phyloP scores from a whole-genome alignment of 2,113 vertebrate genomes.

The Bufo gargarizans region DNA sequence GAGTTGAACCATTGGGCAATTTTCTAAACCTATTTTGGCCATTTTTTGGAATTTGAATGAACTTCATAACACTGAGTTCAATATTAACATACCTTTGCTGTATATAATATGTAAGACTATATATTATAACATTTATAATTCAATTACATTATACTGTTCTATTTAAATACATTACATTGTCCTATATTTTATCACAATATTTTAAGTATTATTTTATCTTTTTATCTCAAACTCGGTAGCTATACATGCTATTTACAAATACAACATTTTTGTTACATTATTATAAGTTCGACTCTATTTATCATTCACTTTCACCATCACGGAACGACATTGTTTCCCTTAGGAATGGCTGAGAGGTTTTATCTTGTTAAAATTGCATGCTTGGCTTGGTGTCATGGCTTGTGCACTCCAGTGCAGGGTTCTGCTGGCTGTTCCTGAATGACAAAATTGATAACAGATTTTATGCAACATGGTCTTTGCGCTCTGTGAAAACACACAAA shows the following conservation, averaged over 20 bases:
- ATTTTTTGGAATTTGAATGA: no score
- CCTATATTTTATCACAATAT: not conserved
- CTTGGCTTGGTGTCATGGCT: conserved; percentile 35
- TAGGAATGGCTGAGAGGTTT: not conserved
- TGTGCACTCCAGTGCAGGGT: not conserved
- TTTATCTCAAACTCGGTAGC: not conserved
- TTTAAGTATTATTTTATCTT: not conserved
- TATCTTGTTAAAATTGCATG: conserved; percentile 46
- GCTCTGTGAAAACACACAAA: conserved; percentile 26
- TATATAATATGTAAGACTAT: no score
- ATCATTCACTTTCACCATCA: conserved; percentile 17
- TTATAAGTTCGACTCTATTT: conserved; percentile 1
- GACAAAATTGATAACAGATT: conserved; percentile 36
- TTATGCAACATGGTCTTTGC: conserved; percentile 15
- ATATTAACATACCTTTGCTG: no score
- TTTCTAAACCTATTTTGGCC: no score
- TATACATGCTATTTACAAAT: not conserved
- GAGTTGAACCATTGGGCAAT: no score
- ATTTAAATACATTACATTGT: not conserved
- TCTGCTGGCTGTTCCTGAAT: conserved; percentile 28
- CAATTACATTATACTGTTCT: not conserved
- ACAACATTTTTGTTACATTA: not conserved
- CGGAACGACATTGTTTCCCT: not conserved
- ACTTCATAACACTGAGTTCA: no score
- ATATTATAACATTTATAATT: no score